Percentiles rank a stretch among this genome's conserved stretches.
phyloP scores from a whole-genome alignment of 2,113 vertebrate species.

The Toxostoma redivivum region DNA sequence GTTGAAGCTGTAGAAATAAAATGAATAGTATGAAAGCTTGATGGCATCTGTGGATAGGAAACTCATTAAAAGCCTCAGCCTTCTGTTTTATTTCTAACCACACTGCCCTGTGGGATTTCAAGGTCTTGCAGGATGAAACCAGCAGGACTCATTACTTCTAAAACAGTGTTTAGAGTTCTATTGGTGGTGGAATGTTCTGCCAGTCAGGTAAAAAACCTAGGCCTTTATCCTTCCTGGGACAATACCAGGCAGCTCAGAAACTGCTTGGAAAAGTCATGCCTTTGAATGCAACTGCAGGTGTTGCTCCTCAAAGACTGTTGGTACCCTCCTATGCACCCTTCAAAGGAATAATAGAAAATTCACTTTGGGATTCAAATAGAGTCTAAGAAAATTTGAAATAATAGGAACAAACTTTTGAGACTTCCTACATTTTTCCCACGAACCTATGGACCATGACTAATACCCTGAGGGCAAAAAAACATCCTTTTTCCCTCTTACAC shows the following conservation, averaged over 20 bases:
- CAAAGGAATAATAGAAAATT: constrained; percentile 82
- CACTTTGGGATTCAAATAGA: constrained; percentile 81
- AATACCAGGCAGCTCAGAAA: constrained; percentile 78
- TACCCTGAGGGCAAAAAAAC: constrained; percentile 80
- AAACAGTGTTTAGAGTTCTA: constrained; percentile 82
- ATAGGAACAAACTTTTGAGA: constrained; percentile 84
- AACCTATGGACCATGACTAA: constrained; percentile 85
- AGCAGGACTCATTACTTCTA: constrained; percentile 86
- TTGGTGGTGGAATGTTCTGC: constrained; percentile 84
- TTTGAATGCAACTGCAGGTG: constrained; percentile 87
- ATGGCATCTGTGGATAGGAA: constrained; percentile 87
- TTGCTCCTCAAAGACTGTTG: constrained; percentile 79
- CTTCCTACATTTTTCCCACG: constrained; percentile 83
- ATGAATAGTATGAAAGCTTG: constrained; percentile 86
- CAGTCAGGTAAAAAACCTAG: constrained; percentile 86
- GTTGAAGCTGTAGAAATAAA: constrained; percentile 83
- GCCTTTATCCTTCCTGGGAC: constrained; percentile 76
- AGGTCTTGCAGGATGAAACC: constrained; percentile 82
- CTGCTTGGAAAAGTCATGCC: constrained; percentile 78
- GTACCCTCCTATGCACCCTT: constrained; percentile 78
- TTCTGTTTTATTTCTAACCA: constrained; percentile 85
- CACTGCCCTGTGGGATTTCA: constrained; percentile 83
- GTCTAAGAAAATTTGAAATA: constrained; percentile 83
- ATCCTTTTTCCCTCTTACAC: constrained; percentile 71
- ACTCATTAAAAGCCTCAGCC: constrained; percentile 83